A percentile compares a stretch with the other conserved stretches of the same genome.
These are phyloP conservation scores for Paralichthys olivaceus DNA, from an alignment of 2,113 vertebrate genomes.

Conservation along the genomic window DNA sequence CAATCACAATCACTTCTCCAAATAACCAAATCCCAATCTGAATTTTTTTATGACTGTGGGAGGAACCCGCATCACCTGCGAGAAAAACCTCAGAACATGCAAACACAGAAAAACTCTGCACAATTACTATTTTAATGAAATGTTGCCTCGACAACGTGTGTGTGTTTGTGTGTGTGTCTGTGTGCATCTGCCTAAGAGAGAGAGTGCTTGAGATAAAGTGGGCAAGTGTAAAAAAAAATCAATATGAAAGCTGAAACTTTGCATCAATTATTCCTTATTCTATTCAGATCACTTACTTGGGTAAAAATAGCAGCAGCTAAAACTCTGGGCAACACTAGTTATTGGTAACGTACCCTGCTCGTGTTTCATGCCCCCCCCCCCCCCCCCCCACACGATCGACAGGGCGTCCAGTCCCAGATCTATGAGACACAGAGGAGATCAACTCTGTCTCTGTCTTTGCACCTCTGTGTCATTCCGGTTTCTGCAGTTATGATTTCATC, in stretches of 20 bases:
- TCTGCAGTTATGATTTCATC: not conserved
- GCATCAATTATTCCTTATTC: constrained; percentile 31
- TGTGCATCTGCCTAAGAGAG: not conserved
- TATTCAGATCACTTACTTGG: not conserved
- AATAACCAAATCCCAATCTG: too few species aligned
- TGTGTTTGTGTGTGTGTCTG: not conserved
- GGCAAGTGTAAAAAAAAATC: too few species aligned
- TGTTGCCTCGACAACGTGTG: too few species aligned
- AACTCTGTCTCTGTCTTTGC: constrained; percentile 8
- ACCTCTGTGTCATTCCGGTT: not conserved
- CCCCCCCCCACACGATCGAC: not conserved
- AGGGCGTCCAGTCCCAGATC: constrained; percentile 12
- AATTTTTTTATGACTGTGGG: too few species aligned
- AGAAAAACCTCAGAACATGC: too few species aligned
- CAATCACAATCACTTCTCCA: too few species aligned
- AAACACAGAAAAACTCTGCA: too few species aligned
- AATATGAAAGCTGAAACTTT: not conserved
- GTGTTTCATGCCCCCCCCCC: not conserved
- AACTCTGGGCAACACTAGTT: constrained; percentile 8
- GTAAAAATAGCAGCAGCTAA: constrained; percentile 41
- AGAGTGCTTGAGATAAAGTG: not conserved
- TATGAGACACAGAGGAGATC: not conserved
- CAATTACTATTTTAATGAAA: too few species aligned
- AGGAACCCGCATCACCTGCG: too few species aligned
- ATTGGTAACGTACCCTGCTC: constrained; percentile 14